A percentile compares a stretch with the other conserved stretches of the same genome.
Conservation (phyloP, 2,888 invertebrate species). For the Sinhomidia bicolor region DNA sequence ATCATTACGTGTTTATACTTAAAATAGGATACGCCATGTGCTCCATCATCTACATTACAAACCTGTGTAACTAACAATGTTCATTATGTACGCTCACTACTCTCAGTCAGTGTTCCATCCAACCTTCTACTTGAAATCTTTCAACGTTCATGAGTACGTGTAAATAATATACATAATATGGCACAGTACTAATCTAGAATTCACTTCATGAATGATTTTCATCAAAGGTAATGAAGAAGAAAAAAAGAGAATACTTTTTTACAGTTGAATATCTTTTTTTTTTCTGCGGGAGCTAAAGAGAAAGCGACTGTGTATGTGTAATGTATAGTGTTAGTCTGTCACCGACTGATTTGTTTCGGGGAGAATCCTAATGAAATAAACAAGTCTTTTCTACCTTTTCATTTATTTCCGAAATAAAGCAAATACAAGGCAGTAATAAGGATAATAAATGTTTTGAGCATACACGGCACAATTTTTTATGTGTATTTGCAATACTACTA, state of each 20-base stretch:
- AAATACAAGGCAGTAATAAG: constrained; percentile 24
- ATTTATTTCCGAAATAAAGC: constrained; percentile 11
- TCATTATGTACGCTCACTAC: background rate
- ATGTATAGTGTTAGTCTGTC: background rate
- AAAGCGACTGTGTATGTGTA: background rate
- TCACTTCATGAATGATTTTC: constrained; percentile 65
- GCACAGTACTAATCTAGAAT: constrained; percentile 52
- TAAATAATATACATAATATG: background rate
- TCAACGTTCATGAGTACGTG: background rate
- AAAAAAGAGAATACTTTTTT: constrained; percentile 26
- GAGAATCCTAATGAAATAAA: too few species aligned
- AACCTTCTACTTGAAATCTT: background rate
- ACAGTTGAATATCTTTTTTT: constrained; percentile 57
- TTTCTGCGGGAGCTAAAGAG: constrained; percentile 16
- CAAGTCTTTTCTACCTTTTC: background rate
- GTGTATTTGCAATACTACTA: background rate
- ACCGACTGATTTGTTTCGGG: background rate
- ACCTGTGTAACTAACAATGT: background rate
- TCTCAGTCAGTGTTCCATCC: background rate
- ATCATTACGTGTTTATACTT: background rate
- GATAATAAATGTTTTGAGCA: background rate
- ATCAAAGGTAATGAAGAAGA: constrained; percentile 59
- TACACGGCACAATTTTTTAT: background rate
- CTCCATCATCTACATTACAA: constrained; percentile 14
- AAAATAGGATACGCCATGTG: background rate